Evolutionary conservation across 1,140 invertebrate species (phyloP), one percentile per base, ranked within the genome.

Genomic region (Polypedilum vanderplanki): DNA sequence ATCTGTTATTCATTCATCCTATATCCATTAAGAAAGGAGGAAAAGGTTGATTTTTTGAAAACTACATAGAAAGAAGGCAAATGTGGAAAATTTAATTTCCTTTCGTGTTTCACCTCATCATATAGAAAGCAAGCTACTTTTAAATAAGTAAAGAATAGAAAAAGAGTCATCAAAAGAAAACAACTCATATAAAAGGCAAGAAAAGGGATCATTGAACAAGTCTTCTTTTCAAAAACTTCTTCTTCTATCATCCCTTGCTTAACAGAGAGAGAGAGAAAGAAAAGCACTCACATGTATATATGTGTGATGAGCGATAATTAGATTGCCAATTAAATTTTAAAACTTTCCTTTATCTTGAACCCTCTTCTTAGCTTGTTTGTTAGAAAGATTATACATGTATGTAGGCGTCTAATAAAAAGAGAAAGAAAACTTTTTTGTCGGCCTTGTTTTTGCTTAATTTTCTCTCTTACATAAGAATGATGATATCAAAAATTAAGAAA

Each of bases 301-400:
- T 70, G 20, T 70, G 65, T 70, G 65, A 70, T 18, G 46, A 70
- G 65, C 65, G 65, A 70, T 70, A 70, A 70, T 70, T 70, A 70
- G 65, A 70, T 70, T 70, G 20, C 17, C 65, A 70, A 70, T 70
- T 70, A 70, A 70, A 70, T 70, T 70, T 70, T 70, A 70, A 70
- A 70, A 22, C 20, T 70, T 70, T 70, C 65, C 17, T 22, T 22
- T 57, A n/a, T 57, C 46, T 57, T n/a, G 12, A 12, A 57, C 46
- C n/a, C 46, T 57, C 3, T 57, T 57, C 46, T 57, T 57, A 57
- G 12, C 12, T 57, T 57, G 12, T 15, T 57, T 57, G 10, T 4
- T 12, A 4, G n/a, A 3, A 57, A 15, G 46, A 15, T 57, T 46
- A n/a, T 9, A n/a, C 15, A 15, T n/a, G 46, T 12, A 15, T 57